Base-by-base conservation (phyloP, 2,888 invertebrate species). In the Tetranychus truncatus region DNA sequence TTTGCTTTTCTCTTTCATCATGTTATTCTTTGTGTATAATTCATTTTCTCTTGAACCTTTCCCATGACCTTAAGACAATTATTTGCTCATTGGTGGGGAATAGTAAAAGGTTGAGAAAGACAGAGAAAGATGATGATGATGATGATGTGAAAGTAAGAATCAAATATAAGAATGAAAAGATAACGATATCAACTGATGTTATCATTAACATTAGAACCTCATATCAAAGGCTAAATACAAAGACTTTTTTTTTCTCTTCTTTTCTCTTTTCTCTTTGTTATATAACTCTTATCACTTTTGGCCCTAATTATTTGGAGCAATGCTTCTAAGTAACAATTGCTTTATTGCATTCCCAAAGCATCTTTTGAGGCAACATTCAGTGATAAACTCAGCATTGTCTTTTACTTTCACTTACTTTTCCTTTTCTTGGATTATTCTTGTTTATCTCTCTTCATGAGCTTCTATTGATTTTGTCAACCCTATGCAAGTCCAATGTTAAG, bases 51-150 rank as follows among this genome's bases (percentile, higher is more conserved):
- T 55, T 55, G 11, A 55, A 55, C 55, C 55, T 55, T 55, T 55
- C 15, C 15, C 55, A 55, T 55, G 55, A 55, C 55, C 55, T 55
- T 55, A 55, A 55, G 55, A 15, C 69, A 69, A 69, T 24, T 21
- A 24, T 24, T 69, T 69, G 69, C 21, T 11, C 34, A 24, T 20
- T 21, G 67, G 11, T 69, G 21, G 5, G 21, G 67, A 67, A 67
- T 21, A 73, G 75, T 11, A 24, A 21, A 69, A 69, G 69, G 20
- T 21, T 18, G 72, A 21, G 72, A n/a, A 44, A 45, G 44, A 72
- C 9, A 18, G 44, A 34, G 71, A 20, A 21, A 20, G 21, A 24
- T 21, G 21, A 71, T 24, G 71, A 71, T 71, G 18, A 24, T 21
- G 34, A 34, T 34, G 34, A 34, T 34, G 34, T 34, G 34, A 34